Base-by-base conservation (phyloP, 2,113 vertebrate species). In the Sprattus sprattus region DNA sequence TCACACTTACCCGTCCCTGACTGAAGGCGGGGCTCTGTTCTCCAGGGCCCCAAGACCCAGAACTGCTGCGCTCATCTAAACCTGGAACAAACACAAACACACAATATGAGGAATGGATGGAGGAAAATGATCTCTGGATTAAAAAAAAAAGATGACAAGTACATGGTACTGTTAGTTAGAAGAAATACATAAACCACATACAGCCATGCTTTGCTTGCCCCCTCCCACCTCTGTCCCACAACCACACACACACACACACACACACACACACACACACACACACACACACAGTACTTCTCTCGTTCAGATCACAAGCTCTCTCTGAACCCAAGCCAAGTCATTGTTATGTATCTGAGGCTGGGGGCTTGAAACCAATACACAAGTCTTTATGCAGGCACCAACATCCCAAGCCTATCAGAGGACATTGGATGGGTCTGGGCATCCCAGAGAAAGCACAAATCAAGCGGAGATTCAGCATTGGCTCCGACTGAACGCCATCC, bases 11-110 rank as follows among this genome's bases (percentile, higher is more conserved):
- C 96, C 97, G 95, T 92, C 95, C 94, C 92, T 98, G 97, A 93
- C 96, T 97, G 87, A 99, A 99, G 0, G 98, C 95, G 83, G 97
- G 96, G 90, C 96, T 97, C 94, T 99, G 98, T 92, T 99, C 97
- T 87, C 95, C 93, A 0, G 96, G 86, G 85, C 94, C 96, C 98
- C 98, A 99, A 90, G 98, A 96, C 88, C 97, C 97, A 6, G 97
- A 95, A 89, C 95, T 92, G 0, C 95, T 94, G 83, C 98, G 96
- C 90, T 99, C 98, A 85, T 99, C 98, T 88, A 99, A 92, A 89
- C 96, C 96, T 97, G 88, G 6, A 88, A 88, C 64, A 87, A 44
- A 92, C 20, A 85, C 87, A 50, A 60, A 85, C 28, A 92, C 20
- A 85, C 87, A 50, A 60, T 22, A 78, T 32, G 32, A 32, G 71